These are phyloP conservation scores for Pantherophis alleghaniensis DNA, from an alignment of 2,797 vertebrate genomes.

Conservation along the genomic window DNA sequence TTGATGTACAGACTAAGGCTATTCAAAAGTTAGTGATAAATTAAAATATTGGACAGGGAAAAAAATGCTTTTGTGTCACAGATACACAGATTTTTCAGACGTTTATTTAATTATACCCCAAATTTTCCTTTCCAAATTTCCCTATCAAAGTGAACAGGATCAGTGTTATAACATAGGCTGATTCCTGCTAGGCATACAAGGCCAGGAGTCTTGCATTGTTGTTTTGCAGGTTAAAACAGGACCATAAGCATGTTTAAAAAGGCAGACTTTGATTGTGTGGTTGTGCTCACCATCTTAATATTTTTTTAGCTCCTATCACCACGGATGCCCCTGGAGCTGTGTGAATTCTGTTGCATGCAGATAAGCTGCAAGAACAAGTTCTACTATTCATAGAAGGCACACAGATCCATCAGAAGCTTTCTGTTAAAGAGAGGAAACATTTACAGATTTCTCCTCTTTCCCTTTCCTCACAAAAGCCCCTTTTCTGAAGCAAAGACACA, in stretches of 20 bases:
- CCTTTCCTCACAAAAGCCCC: not conserved
- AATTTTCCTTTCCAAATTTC: not conserved
- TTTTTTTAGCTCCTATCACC: not conserved
- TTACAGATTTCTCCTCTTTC: not conserved
- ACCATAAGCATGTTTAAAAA: not conserved
- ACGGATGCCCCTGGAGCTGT: not conserved
- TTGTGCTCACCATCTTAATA: not conserved
- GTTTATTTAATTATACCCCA: not conserved
- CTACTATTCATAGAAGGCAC: not conserved
- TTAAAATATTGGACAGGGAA: conserved; percentile 8
- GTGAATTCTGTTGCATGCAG: not conserved
- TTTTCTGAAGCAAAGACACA: not conserved
- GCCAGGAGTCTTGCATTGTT: not conserved
- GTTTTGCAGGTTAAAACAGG: not conserved
- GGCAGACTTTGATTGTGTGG: not conserved
- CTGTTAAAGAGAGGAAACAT: not conserved
- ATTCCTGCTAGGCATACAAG: not conserved
- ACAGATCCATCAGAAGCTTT: not conserved
- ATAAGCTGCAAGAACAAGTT: not conserved
- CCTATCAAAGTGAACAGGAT: not conserved
- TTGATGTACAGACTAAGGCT: accelerated
- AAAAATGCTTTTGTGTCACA: not conserved
- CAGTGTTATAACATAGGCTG: not conserved
- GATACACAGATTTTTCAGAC: not conserved
- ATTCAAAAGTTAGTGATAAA: not conserved